Percentiles rank a stretch among this genome's conserved stretches.
Conservation (phyloP, 2,797 vertebrate genomes). For the Clarias laeviceps region DNA sequence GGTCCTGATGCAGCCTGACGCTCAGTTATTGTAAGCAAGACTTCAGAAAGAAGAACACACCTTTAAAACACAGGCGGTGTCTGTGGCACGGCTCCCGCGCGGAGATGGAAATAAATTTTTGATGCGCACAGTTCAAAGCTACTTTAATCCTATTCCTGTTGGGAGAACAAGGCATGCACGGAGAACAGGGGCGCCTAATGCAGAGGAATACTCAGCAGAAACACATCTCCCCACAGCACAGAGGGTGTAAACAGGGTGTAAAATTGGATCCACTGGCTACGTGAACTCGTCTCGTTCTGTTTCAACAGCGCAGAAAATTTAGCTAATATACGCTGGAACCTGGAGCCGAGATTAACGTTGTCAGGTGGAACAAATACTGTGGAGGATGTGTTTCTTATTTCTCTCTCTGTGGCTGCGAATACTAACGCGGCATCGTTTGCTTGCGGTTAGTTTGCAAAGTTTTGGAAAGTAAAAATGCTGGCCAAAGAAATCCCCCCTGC, state of each 20-base stretch:
- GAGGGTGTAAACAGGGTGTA: slow-evolving; percentile 57
- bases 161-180: slow-evolving; percentile 33
- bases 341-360: slow-evolving; percentile 21
- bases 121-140: slow-evolving; percentile 64
- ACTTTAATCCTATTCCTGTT: slow-evolving; percentile 66
- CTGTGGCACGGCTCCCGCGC: neutral
- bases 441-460: neutral
- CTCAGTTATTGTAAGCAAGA: neutral
- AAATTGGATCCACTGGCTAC: slow-evolving; percentile 56
- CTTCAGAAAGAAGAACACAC: neutral
- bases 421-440: neutral
- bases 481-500: neutral
- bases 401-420: neutral
- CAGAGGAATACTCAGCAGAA: slow-evolving; percentile 11
- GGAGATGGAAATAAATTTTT: slow-evolving; percentile 57
- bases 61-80: neutral
- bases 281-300: slow-evolving; percentile 33
- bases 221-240: slow-evolving; percentile 50
- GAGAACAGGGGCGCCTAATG: slow-evolving; percentile 14
- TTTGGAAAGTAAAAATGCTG: neutral
- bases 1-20: neutral
- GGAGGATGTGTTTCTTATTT: neutral
- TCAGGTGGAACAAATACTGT: slow-evolving; percentile 8
- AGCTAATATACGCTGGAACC: slow-evolving; percentile 21
- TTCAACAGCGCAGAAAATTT: slow-evolving; percentile 39